phyloP scores from a whole-genome alignment of 2,797 vertebrate species.

The Enteromius unitaeniatus region DNA sequence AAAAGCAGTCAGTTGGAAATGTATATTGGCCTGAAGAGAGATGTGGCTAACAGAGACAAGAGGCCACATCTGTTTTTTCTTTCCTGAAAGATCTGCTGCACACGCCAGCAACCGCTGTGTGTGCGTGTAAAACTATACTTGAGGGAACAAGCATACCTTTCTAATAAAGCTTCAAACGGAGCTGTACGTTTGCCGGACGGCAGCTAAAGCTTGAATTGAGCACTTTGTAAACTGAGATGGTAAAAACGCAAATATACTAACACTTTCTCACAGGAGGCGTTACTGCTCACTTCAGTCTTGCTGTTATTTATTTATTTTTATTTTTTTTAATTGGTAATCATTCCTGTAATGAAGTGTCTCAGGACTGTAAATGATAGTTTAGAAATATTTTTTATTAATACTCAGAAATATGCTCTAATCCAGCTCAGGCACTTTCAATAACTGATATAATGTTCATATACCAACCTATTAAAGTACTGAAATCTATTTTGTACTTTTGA shows the following conservation, averaged over 20 bases:
- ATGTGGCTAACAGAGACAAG: slow-evolving; percentile 59
- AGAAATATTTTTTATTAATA: neutral
- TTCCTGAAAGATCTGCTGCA: slow-evolving; percentile 59
- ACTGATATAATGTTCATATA: too few relatives aligned
- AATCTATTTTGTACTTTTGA: too few relatives aligned
- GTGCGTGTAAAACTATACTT: slow-evolving; percentile 59
- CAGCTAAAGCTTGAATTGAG: slow-evolving; percentile 47
- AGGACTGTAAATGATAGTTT: neutral
- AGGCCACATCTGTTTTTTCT: slow-evolving; percentile 67
- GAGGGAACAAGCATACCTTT: slow-evolving; percentile 64
- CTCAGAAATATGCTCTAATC: neutral
- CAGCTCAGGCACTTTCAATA: neutral
- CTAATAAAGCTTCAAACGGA: slow-evolving; percentile 65
- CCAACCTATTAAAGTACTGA: too few relatives aligned
- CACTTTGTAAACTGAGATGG: slow-evolving; percentile 33
- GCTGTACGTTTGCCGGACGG: slow-evolving; percentile 39
- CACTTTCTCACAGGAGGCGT: slow-evolving; percentile 52
- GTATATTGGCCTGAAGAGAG: slow-evolving; percentile 63
- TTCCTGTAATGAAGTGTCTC: neutral
- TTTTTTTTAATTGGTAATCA: neutral
- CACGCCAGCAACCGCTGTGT: slow-evolving; percentile 58
- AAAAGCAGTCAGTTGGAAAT: slow-evolving; percentile 61
- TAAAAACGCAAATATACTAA: slow-evolving; percentile 45
- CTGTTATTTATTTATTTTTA: neutral
- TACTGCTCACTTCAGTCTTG: slow-evolving; percentile 16